A percentile compares a stretch with the other conserved stretches of the same genome.
Evolutionary conservation across 1,140 invertebrate genomes (phyloP).

Genomic region (Asobara japonica): DNA sequence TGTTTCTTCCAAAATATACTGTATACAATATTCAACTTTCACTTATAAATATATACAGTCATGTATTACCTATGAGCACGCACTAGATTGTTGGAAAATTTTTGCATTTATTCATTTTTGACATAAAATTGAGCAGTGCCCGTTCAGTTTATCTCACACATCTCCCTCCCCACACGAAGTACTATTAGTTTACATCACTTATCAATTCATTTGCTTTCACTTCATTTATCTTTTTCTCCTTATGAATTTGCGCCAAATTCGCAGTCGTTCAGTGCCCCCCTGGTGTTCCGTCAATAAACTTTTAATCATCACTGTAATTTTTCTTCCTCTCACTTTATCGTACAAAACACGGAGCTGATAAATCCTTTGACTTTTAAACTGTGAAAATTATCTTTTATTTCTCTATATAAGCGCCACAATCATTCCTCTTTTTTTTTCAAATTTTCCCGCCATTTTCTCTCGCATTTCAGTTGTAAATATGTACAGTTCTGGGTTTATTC

Average conservation of each 20-base stretch:
- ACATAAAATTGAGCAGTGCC: slow-evolving; percentile 62
- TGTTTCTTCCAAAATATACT: slow-evolving; percentile 63
- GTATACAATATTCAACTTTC: slow-evolving; percentile 67
- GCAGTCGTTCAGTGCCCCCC: slow-evolving; percentile 22
- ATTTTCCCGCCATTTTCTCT: slow-evolving; percentile 48
- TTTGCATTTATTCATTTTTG: slow-evolving; percentile 36
- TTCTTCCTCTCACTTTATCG: slow-evolving; percentile 25
- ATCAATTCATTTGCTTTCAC: slow-evolving; percentile 20
- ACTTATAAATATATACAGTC: slow-evolving; percentile 66
- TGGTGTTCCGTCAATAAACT: slow-evolving; percentile 36
- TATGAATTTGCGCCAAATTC: no score
- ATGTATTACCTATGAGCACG: slow-evolving; percentile 51
- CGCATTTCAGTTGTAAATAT: slow-evolving; percentile 65
- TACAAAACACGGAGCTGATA: slow-evolving; percentile 20
- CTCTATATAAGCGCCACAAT: slow-evolving; percentile 48
- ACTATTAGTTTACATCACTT: slow-evolving; percentile 14
- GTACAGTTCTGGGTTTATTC: slow-evolving; percentile 62
- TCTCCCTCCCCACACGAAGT: slow-evolving; percentile 25
- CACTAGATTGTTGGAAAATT: slow-evolving; percentile 47
- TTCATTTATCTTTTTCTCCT: slow-evolving; percentile 19
- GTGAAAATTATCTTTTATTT: slow-evolving; percentile 46
- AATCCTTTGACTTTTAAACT: slow-evolving; percentile 32
- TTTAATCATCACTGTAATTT: slow-evolving; percentile 35
- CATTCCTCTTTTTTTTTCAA: slow-evolving; percentile 21
- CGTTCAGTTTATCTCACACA: slow-evolving; percentile 39